These are phyloP conservation scores for Zaprionus ornatus DNA, from an alignment of 1,140 invertebrate species.

Conservation along the genomic window DNA sequence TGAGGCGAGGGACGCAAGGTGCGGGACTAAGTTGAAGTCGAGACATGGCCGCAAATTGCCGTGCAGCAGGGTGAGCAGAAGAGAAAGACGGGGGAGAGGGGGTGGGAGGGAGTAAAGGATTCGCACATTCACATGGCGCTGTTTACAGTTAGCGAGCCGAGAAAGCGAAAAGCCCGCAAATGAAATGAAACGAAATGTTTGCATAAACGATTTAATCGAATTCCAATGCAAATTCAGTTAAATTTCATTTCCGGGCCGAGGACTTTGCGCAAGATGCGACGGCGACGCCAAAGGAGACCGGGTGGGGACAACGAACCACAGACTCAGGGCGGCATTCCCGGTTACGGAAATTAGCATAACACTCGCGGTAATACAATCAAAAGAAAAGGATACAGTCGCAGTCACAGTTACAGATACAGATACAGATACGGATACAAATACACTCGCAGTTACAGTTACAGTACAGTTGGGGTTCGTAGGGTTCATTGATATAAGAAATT, in stretches of 20 bases:
- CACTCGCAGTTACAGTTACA: conserved; percentile 33
- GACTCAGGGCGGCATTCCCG: conserved; percentile 43
- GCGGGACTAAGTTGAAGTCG: conserved; percentile 2
- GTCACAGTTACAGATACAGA: conserved; percentile 28
- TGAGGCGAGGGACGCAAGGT: neutral
- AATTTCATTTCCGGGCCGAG: conserved; percentile 81
- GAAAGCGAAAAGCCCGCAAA: conserved; percentile 78
- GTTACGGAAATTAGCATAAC: conserved; percentile 83
- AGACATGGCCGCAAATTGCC: conserved; percentile 40
- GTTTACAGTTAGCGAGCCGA: conserved; percentile 43
- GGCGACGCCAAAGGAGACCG: neutral
- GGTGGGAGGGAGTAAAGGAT: conserved; percentile 49
- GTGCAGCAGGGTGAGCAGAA: neutral
- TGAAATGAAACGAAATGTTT: conserved; percentile 84
- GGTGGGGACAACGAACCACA: conserved; percentile 17
- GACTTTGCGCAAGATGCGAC: conserved; percentile 35
- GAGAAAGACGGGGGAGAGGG: neutral
- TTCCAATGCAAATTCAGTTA: conserved; percentile 84
- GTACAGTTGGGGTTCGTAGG: conserved; percentile 42
- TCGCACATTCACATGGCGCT: conserved; percentile 63
- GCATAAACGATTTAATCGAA: conserved; percentile 84
- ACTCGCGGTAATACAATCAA: conserved; percentile 81
- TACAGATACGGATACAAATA: conserved; percentile 49
- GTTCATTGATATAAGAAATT: conserved; percentile 76
- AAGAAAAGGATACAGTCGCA: conserved; percentile 72